These are phyloP conservation scores for Bos taurus DNA, from an alignment of 2,113 vertebrate species.

Conservation along the genomic window DNA sequence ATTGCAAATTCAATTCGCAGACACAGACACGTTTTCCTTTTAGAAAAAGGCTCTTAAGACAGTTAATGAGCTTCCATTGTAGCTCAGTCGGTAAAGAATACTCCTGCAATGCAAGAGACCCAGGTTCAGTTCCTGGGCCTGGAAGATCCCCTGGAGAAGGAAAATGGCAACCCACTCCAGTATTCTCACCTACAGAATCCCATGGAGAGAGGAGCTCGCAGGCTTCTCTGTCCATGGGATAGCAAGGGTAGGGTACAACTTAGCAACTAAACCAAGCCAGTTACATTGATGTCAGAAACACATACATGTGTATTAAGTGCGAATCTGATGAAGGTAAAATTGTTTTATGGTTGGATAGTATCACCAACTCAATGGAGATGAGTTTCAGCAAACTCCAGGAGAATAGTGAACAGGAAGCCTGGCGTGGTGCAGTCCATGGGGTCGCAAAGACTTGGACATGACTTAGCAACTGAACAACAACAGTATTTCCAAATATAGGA, in stretches of 20 bases:
- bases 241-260: not conserved
- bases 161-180: not conserved
- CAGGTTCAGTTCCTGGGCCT: not conserved
- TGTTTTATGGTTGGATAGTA: not conserved
- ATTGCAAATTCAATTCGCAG: not conserved
- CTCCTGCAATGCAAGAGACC: not conserved
- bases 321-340: not conserved
- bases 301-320: not conserved
- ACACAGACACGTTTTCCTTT: not conserved
- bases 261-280: not conserved
- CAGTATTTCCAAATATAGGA: not conserved
- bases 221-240: not conserved
- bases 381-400: not conserved
- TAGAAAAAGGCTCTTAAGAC: not conserved
- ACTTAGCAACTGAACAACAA: not conserved
- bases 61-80: not conserved
- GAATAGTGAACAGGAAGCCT: not conserved
- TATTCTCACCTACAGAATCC: not conserved
- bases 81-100: not conserved
- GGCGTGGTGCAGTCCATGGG: not conserved
- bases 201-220: not conserved
- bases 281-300: not conserved
- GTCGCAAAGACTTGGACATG: not conserved
- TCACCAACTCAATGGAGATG: not conserved
- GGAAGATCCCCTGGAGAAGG: not conserved